Evolutionary conservation across 2,797 vertebrate species (phyloP).

Genomic region (Florisuga fusca): DNA sequence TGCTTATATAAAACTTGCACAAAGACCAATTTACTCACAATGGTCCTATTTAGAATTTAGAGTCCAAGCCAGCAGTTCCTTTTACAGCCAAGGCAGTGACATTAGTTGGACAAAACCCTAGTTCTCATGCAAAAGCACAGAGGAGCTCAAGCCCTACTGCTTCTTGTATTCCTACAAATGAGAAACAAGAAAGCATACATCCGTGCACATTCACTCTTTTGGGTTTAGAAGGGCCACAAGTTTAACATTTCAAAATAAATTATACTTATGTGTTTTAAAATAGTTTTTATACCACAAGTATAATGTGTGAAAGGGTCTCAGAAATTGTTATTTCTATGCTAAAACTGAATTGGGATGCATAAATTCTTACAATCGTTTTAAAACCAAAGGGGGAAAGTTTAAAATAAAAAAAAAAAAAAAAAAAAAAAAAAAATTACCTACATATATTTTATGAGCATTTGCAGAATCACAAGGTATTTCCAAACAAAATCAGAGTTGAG

Average conservation of each 20-base stretch:
- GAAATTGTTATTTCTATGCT: neutral
- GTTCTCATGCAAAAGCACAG: neutral
- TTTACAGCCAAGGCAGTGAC: slow-evolving; percentile 17
- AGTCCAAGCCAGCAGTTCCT: slow-evolving; percentile 24
- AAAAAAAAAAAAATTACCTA: neutral
- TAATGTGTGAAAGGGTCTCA: neutral
- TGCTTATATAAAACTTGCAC: slow-evolving; percentile 68
- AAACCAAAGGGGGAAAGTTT: neutral
- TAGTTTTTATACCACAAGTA: neutral
- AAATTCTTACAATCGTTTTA: neutral
- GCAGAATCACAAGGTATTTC: neutral
- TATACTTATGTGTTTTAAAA: neutral
- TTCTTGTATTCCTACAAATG: neutral
- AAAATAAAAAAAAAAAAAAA: neutral
- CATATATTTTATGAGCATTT: neutral
- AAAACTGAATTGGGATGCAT: neutral
- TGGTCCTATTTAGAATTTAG: slow-evolving; percentile 35
- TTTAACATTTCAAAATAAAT: neutral
- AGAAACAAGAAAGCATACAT: neutral
- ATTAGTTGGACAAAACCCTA: slow-evolving; percentile 32
- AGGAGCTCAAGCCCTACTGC: neutral
- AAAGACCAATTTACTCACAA: slow-evolving; percentile 63
- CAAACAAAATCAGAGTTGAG: neutral
- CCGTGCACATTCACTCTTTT: neutral
- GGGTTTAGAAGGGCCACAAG: neutral